Evolutionary conservation across 2,888 invertebrate genomes (phyloP), one percentile per base, ranked within the genome.

Genomic region (Timema cristinae): DNA sequence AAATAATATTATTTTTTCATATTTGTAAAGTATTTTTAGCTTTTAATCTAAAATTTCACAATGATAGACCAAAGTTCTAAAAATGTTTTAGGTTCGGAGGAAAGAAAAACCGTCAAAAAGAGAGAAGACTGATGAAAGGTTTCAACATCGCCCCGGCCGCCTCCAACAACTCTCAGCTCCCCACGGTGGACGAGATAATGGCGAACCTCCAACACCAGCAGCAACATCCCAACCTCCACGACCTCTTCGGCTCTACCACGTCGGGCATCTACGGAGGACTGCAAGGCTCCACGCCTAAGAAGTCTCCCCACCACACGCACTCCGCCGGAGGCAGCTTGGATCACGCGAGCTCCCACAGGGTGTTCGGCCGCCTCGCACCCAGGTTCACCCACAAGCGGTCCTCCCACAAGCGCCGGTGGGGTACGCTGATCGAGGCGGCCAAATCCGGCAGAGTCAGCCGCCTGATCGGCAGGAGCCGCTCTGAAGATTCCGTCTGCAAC

Each of bases 21-120:
- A 32, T 32, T 32, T 32, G 32, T 32, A 32, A 32, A 32, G 2
- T 32, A 32, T 32, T 32, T 32, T 32, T 32, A 32, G 32, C 32
- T 32, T 32, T 32, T 2, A 32, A 32, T 32, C 32, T 32, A 32
- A 32, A 32, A 32, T 32, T 2, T 1, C 32, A 32, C 32, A 32
- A 32, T 32, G 32, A 1, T 32, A 32, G 4, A 32, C 32, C 32
- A 32, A 2, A 32, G 32, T 32, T 32, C 4, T 32, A 32, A 32
- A 32, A 32, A 32, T 68, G 63, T 73, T 73, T 10, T 81, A 91
- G 93, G 92, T 79, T 91, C 93, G 94, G 95, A 76, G 95, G 95
- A 71, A 95, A 95, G 83, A 96, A 95, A 84, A 95, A 95, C 81
- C 90, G 95, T 0, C 95, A 95, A 82, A 94, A 95, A 82, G 96